A percentile compares a stretch with the other conserved stretches of the same genome.
Evolutionary conservation across 1,140 invertebrate species (phyloP).

Genomic region (Anadara kagoshimensis): DNA sequence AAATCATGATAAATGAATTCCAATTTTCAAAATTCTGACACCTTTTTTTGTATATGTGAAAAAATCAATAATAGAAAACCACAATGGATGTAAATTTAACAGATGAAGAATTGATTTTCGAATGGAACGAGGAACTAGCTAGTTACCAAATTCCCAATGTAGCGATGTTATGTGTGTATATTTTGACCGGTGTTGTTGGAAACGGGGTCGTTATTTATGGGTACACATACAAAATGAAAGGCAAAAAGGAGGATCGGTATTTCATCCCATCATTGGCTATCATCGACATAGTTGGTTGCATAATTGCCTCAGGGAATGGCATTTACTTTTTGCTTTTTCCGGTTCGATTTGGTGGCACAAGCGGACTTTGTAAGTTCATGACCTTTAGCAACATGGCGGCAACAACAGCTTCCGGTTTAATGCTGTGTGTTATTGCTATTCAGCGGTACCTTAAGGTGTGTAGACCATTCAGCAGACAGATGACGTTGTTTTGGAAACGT

Average conservation of each 20-base stretch:
- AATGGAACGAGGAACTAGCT: constrained; percentile 17
- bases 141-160: neutral
- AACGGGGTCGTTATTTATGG: constrained; percentile 26
- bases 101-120: neutral
- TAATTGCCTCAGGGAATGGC: neutral
- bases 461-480: constrained; percentile 25
- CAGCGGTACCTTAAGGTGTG: constrained; percentile 29
- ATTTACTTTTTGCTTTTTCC: neutral
- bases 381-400: neutral
- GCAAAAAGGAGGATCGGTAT: constrained; percentile 18
- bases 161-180: constrained; percentile 10
- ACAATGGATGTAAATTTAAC: no score
- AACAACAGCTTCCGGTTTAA: neutral
- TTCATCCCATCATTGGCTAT: constrained; percentile 33
- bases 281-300: constrained; percentile 4
- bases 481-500: constrained; percentile 12
- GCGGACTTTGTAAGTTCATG: constrained; percentile 5
- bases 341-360: neutral
- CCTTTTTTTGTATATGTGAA: no score
- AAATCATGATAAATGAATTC: no score
- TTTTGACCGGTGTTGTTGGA: constrained; percentile 20
- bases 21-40: no score
- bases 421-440: constrained; percentile 18
- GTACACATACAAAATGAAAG: constrained; percentile 23
- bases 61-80: no score